Percentiles rank a stretch among this genome's conserved stretches.
Conservation (phyloP, 2,113 vertebrate genomes). For the Ictidomys tridecemlineatus region DNA sequence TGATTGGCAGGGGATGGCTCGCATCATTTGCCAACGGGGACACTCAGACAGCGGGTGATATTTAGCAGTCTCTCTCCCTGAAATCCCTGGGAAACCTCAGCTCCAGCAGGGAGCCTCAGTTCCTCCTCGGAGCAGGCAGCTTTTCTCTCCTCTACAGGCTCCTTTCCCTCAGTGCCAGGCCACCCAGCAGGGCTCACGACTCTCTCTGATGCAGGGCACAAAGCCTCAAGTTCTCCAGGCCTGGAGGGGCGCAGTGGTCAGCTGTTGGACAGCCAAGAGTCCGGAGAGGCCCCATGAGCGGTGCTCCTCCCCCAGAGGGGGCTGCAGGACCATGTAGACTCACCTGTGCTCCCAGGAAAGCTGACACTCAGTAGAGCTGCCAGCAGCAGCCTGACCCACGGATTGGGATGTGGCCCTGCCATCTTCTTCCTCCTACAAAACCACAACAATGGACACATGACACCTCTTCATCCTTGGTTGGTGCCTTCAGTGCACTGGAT, state of each 20-base stretch:
- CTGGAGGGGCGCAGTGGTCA: background rate
- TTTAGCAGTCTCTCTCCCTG: background rate
- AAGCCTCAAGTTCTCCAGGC: background rate
- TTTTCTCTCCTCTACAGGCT: background rate
- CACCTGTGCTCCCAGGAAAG: slow-evolving; percentile 84
- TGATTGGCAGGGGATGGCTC: background rate
- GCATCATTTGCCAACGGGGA: background rate
- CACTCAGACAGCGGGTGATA: background rate
- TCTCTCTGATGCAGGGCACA: background rate
- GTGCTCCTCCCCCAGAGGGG: background rate
- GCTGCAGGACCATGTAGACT: slow-evolving; percentile 31
- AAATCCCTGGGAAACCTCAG: background rate
- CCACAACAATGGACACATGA: background rate
- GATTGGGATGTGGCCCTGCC: slow-evolving; percentile 37
- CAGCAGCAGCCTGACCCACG: slow-evolving; percentile 80
- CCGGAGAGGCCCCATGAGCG: fast-evolving
- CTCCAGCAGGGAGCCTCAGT: background rate
- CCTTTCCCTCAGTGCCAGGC: no score
- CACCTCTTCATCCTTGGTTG: fast-evolving
- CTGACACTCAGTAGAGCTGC: slow-evolving; percentile 77
- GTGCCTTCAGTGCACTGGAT: background rate
- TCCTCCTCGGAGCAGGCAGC: background rate
- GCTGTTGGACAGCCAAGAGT: background rate
- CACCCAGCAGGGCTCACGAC: fast-evolving
- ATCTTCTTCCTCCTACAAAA: slow-evolving; percentile 87